Percentiles rank a stretch among this genome's conserved stretches.
These are phyloP conservation scores for Poecilia latipinna DNA, from an alignment of 2,113 vertebrate species.

Conservation along the genomic window DNA sequence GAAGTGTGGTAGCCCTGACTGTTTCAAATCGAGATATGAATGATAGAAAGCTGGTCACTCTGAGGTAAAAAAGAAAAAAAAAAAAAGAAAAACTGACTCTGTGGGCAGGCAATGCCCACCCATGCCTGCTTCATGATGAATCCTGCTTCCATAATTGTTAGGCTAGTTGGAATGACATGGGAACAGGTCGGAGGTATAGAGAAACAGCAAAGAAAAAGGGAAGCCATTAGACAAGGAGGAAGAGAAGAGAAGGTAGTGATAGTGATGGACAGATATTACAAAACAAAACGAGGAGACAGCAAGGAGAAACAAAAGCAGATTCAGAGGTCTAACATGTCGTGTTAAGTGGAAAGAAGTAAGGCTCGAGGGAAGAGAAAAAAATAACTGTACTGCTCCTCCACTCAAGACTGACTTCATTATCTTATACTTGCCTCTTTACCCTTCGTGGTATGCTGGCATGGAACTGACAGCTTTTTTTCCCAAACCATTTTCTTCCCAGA, in stretches of 20 bases:
- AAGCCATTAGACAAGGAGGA: neutral
- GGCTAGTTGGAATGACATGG: slow-evolving; percentile 32
- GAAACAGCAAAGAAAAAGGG: slow-evolving; percentile 11
- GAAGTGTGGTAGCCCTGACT: no score
- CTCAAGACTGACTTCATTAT: slow-evolving; percentile 65
- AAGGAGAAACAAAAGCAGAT: slow-evolving; percentile 29
- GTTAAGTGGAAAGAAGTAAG: slow-evolving; percentile 46
- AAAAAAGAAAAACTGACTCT: no score
- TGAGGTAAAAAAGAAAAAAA: no score
- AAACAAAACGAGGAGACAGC: slow-evolving; percentile 28
- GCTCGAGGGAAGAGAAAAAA: neutral
- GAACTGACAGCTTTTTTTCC: slow-evolving; percentile 56
- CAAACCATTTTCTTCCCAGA: slow-evolving; percentile 34
- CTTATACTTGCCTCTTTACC: slow-evolving; percentile 45
- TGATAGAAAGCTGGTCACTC: no score
- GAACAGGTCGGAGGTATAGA: slow-evolving; percentile 14
- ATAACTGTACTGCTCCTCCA: slow-evolving; percentile 30
- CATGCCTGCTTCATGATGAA: slow-evolving; percentile 29
- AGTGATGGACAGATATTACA: slow-evolving; percentile 52
- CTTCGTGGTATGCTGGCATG: slow-evolving; percentile 31
- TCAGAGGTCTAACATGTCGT: slow-evolving; percentile 48
- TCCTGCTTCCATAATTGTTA: slow-evolving; percentile 33
- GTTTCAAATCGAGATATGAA: no score
- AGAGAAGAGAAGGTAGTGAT: slow-evolving; percentile 17
- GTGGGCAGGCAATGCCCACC: no score